These are phyloP conservation scores for Thermophis baileyi DNA, from an alignment of 2,113 vertebrate species.

Conservation along the genomic window DNA sequence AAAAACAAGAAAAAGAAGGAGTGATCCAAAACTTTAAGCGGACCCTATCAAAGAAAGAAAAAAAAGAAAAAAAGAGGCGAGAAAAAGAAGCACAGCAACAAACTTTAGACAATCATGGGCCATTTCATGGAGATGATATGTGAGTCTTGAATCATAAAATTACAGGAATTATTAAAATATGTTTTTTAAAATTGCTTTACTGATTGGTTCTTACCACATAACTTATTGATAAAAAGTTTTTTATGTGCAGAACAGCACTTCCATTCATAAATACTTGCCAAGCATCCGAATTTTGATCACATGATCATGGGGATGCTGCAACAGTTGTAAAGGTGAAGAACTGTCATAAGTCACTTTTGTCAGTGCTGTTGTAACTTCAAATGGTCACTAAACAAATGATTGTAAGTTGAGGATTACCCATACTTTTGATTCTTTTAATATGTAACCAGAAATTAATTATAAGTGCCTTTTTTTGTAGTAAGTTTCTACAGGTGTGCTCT, in stretches of 20 bases:
- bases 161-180: background rate
- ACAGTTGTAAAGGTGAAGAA: background rate
- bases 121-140: constrained; percentile 81
- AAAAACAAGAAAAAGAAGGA: constrained; percentile 93
- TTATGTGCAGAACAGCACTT: background rate
- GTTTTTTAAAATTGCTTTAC: background rate
- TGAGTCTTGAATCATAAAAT: constrained; percentile 57
- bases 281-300: background rate
- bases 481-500: background rate
- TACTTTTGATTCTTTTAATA: background rate
- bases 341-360: no score
- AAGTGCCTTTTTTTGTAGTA: background rate
- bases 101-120: constrained; percentile 80
- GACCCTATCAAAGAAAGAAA: constrained; percentile 97
- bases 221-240: background rate
- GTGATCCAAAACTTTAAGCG: constrained; percentile 98
- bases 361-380: background rate
- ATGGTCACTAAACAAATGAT: background rate
- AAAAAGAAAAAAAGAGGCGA: constrained; percentile 93
- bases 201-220: background rate
- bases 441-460: background rate
- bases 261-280: background rate
- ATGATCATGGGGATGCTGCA: background rate
- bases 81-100: constrained; percentile 86
- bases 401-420: background rate